These are phyloP conservation scores for Morone saxatilis DNA, from an alignment of 2,113 vertebrate genomes.

Conservation along the genomic window DNA sequence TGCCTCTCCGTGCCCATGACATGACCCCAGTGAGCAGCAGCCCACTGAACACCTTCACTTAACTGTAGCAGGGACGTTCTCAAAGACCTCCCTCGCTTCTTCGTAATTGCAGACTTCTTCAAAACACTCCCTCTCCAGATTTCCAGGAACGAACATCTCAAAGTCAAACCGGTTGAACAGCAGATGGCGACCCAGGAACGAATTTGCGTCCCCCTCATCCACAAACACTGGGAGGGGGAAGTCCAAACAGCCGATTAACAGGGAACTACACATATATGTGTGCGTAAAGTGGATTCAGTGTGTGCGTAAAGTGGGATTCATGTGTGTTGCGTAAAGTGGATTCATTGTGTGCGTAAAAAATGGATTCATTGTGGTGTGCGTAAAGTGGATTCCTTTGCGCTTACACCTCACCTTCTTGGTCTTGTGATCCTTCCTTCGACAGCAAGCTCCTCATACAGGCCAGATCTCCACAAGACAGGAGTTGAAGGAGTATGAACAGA, in stretches of 20 bases:
- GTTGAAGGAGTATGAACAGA: slow-evolving; percentile 83
- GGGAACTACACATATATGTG: background rate
- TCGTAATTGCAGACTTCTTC: slow-evolving; percentile 96
- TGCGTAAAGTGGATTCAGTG: accelerated
- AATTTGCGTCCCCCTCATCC: slow-evolving; percentile 88
- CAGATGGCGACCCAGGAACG: slow-evolving; percentile 91
- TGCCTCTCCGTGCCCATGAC: background rate
- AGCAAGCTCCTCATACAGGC: slow-evolving; percentile 68
- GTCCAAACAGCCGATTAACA: background rate
- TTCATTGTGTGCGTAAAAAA: background rate
- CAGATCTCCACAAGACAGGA: slow-evolving; percentile 80
- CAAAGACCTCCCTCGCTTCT: slow-evolving; percentile 94
- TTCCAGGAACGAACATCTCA: slow-evolving; percentile 90
- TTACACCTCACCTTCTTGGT: slow-evolving; percentile 83
- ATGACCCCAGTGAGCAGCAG: background rate
- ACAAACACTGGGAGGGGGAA: slow-evolving; percentile 86
- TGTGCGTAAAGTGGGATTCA: too few species aligned
- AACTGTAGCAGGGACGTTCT: slow-evolving; percentile 90
- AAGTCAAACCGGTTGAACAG: slow-evolving; percentile 95
- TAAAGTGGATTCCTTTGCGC: too few species aligned
- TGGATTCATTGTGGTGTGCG: accelerated
- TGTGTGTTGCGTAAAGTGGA: too few species aligned
- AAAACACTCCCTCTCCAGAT: slow-evolving; percentile 94
- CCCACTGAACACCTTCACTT: slow-evolving; percentile 58
- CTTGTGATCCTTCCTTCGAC: slow-evolving; percentile 40